Conservation (phyloP, 2,797 vertebrate species). For the Clarias laeviceps region DNA sequence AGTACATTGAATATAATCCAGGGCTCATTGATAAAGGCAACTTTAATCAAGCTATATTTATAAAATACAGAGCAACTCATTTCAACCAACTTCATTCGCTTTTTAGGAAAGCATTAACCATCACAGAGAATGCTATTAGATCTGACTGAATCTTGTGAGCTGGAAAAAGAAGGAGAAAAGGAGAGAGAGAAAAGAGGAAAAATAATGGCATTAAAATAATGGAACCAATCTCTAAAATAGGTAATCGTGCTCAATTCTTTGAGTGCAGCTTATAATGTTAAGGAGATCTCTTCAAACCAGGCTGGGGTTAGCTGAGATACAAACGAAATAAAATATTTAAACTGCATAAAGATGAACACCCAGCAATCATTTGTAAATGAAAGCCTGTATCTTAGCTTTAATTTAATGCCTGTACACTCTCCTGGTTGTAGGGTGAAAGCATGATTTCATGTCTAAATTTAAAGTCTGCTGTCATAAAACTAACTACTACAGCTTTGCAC, state of each 20-base stretch:
- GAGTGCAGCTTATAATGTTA: background rate
- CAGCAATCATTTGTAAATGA: background rate
- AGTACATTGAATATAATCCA: background rate
- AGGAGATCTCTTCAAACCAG: background rate
- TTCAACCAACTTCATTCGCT: background rate
- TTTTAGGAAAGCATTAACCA: background rate
- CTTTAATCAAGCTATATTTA: background rate
- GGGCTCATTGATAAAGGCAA: too few relatives aligned
- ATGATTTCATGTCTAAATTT: conserved; percentile 2
- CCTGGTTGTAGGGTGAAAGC: background rate
- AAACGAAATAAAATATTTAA: background rate
- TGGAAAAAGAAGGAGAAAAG: background rate
- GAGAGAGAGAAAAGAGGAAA: background rate
- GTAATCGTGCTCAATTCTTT: background rate
- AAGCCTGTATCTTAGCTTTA: background rate
- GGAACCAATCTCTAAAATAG: background rate
- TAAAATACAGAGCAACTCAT: background rate
- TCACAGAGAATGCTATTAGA: background rate
- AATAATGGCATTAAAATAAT: background rate
- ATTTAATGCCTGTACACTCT: background rate
- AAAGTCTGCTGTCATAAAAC: background rate
- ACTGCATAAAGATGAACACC: background rate
- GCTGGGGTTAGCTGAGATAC: background rate
- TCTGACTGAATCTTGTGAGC: background rate
- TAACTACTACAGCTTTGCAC: background rate